A percentile compares a stretch with the other conserved stretches of the same genome.
These are phyloP conservation scores for Cichlasoma orientale DNA, from an alignment of 2,797 vertebrate genomes.

Conservation along the genomic window DNA sequence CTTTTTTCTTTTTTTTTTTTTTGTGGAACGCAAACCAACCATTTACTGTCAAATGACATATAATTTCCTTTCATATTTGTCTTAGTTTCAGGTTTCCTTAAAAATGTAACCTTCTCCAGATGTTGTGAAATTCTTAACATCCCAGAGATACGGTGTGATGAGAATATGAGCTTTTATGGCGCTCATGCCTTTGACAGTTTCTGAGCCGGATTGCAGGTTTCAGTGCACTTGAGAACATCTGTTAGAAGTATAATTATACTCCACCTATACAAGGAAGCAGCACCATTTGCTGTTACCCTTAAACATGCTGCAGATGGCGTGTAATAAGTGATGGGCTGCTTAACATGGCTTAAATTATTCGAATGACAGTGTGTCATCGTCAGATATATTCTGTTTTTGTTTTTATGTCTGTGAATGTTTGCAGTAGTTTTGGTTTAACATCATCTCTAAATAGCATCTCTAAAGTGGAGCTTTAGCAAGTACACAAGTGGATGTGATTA, in stretches of 20 bases:
- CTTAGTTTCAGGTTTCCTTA: constrained; percentile 48
- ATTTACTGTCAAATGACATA: constrained; percentile 75
- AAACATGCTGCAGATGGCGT: constrained; percentile 67
- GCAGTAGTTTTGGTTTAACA: neutral
- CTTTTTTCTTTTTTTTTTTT: constrained; percentile 20
- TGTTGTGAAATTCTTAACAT: constrained; percentile 78
- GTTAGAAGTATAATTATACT: constrained; percentile 79
- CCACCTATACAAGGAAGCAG: constrained; percentile 54
- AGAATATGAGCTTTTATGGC: constrained; percentile 74
- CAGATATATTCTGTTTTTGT: neutral
- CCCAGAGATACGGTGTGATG: constrained; percentile 64
- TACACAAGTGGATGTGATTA: neutral
- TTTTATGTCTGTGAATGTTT: constrained; percentile 3
- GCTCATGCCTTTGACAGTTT: constrained; percentile 58
- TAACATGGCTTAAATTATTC: constrained; percentile 32
- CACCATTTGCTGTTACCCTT: constrained; percentile 54
- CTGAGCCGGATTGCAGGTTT: constrained; percentile 79
- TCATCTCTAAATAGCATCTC: too few relatives aligned
- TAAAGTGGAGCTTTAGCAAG: neutral
- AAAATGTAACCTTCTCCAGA: constrained; percentile 71
- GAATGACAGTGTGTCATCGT: constrained; percentile 32
- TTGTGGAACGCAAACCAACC: constrained; percentile 48
- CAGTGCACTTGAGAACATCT: constrained; percentile 75
- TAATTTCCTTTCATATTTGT: constrained; percentile 68
- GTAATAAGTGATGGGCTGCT: constrained; percentile 59